Evolutionary conservation across 2,113 vertebrate genomes (phyloP), one percentile per base, ranked within the genome.

Genomic region (Seriola dumerili): DNA sequence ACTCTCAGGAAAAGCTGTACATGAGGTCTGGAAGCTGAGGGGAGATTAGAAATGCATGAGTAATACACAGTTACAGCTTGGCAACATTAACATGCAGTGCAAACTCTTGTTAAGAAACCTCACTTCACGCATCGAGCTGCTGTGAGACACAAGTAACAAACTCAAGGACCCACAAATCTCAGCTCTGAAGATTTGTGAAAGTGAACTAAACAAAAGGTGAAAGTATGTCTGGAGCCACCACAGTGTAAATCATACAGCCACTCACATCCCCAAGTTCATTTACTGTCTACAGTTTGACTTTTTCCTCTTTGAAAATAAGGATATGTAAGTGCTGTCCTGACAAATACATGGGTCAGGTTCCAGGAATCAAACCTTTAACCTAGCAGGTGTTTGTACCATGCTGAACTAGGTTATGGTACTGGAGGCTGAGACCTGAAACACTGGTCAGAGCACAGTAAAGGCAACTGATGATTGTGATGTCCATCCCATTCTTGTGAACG

Each of bases 11-110:
- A 71, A 83, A 83, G 66, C 55, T n/a, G 59, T 79, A 29, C 77
- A 58, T 42, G 32, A 68, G 57, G 48, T 9, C 61, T 69, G 25
- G 12, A 83, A 74, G 83, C 71, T 21, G 34, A 36, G 29, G 25
- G 36, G 42, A 42, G 76, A 82, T 88, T 87, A 77, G 69, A 79
- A 72, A 77, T 81, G 58, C 42, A 36, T 86, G 76, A 86, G 72
- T 85, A 83, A 79, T 67, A 59, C 54, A 52, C 36, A 36, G 23
- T 55, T 23, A 6, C 14, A 58, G 36, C 66, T 40, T 54, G 42
- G 10, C 29, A 50, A 11, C 1, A 9, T 64, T 78, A 71, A 72
- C 55, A 21, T 57, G 34, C 63, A 58, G 29, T 2, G 16, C 52
- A 69, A 68, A 70, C 66, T 52, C 29, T 32, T 0, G 29, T 61